phyloP scores from a whole-genome alignment of 2,797 vertebrate genomes.

The Synaphobranchus kaupii region DNA sequence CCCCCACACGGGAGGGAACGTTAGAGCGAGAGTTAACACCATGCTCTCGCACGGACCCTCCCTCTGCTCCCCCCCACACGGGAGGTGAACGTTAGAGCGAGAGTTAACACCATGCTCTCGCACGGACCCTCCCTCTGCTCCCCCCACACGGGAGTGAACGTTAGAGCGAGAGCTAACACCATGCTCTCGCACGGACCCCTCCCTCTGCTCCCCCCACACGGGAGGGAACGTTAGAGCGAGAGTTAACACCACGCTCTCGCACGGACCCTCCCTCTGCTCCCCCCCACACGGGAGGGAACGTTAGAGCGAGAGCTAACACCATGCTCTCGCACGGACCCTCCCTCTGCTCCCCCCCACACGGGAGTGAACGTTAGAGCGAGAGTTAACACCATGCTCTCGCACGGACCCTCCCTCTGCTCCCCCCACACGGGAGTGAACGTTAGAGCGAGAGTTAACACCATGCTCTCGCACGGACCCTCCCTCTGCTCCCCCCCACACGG shows the following conservation, averaged over 20 bases:
- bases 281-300: too few species aligned
- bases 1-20: too few species aligned
- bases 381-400: background rate
- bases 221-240: background rate
- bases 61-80: background rate
- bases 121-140: background rate
- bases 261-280: background rate
- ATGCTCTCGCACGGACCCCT: background rate
- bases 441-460: background rate
- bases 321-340: background rate
- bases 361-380: background rate
- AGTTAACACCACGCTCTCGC: background rate
- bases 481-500: too few species aligned
- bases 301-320: background rate
- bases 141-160: too few species aligned
- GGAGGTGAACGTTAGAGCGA: background rate
- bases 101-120: background rate
- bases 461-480: background rate
- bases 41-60: background rate
- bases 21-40: background rate
- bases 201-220: background rate
- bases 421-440: too few species aligned
- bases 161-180: background rate
- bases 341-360: background rate
- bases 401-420: background rate